Evolutionary conservation across 2,797 vertebrate species (phyloP).

Genomic region (Epinephelus coioides): DNA sequence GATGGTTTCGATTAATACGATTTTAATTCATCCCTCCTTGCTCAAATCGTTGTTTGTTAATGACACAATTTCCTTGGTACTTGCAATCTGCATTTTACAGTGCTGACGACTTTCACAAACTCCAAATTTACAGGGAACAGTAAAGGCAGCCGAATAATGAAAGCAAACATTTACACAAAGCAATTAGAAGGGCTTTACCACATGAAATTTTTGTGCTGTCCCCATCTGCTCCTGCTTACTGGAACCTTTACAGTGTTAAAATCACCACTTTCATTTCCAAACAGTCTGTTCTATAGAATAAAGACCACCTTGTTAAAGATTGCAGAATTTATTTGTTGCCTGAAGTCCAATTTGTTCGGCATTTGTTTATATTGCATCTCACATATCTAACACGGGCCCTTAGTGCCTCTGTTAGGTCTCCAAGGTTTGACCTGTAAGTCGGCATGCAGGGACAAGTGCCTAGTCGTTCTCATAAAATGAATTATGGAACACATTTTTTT

Average conservation of each 20-base stretch:
- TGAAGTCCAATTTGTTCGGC: constrained; percentile 64
- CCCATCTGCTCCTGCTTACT: constrained; percentile 79
- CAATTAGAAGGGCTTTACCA: constrained; percentile 55
- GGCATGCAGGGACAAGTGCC: constrained; percentile 36
- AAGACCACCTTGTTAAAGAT: constrained; percentile 58
- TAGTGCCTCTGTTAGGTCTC: constrained; percentile 27
- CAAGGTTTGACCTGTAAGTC: constrained; percentile 50
- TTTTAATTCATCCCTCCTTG: constrained; percentile 31
- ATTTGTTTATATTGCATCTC: constrained; percentile 68
- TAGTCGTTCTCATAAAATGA: constrained; percentile 49
- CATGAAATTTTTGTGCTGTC: constrained; percentile 32
- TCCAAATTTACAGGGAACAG: constrained; percentile 53
- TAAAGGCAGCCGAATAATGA: constrained; percentile 60
- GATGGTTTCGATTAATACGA: constrained; percentile 52
- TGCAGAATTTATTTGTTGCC: constrained; percentile 66
- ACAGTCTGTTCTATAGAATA: constrained; percentile 49
- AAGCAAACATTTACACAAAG: constrained; percentile 68
- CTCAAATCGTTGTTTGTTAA: constrained; percentile 51
- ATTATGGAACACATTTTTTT: constrained; percentile 38
- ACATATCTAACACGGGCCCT: constrained; percentile 36
- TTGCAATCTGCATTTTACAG: constrained; percentile 40
- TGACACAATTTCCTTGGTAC: constrained; percentile 46
- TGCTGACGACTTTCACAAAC: constrained; percentile 50
- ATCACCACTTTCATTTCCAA: constrained; percentile 43
- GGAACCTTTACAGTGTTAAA: constrained; percentile 62